Evolutionary conservation across 2,797 vertebrate species (phyloP).

Genomic region (Enoplosus armatus): DNA sequence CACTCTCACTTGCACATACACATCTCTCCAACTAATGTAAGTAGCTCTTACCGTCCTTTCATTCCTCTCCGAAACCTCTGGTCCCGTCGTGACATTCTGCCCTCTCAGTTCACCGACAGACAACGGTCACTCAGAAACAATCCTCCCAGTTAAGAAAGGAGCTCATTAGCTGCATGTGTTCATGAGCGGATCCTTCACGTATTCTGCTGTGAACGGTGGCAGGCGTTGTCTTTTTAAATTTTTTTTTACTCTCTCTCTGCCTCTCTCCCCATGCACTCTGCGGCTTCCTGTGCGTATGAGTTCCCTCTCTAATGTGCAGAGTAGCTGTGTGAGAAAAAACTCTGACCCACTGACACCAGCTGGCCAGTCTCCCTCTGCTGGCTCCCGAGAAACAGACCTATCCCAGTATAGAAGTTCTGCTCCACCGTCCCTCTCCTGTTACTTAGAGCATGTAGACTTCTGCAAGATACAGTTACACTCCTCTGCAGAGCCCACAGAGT

Average conservation of each 20-base stretch:
- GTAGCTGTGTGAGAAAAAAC: constrained; percentile 59
- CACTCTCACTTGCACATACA: neutral
- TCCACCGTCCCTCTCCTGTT: constrained; percentile 47
- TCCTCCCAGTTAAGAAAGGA: constrained; percentile 38
- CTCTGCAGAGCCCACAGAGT: constrained; percentile 35
- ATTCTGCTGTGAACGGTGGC: constrained; percentile 22
- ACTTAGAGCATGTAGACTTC: constrained; percentile 50
- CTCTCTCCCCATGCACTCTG: constrained; percentile 37
- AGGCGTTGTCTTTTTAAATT: constrained; percentile 56
- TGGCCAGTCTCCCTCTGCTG: constrained; percentile 59
- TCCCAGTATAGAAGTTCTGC: constrained; percentile 56
- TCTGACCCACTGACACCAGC: constrained; percentile 65
- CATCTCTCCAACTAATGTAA: neutral
- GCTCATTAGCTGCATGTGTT: constrained; percentile 34
- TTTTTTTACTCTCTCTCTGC: constrained; percentile 2
- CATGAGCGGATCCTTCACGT: constrained; percentile 16
- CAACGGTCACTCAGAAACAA: constrained; percentile 35
- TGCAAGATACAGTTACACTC: constrained; percentile 65
- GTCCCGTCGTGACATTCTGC: constrained; percentile 84
- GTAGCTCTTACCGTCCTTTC: constrained; percentile 81
- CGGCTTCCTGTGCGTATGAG: constrained; percentile 67
- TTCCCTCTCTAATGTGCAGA: constrained; percentile 46
- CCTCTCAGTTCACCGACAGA: constrained; percentile 21
- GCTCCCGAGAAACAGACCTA: constrained; percentile 38
- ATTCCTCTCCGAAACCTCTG: constrained; percentile 83